Evolutionary conservation across 2,888 invertebrate species (phyloP).

Genomic region (Uropetala carovei): DNA sequence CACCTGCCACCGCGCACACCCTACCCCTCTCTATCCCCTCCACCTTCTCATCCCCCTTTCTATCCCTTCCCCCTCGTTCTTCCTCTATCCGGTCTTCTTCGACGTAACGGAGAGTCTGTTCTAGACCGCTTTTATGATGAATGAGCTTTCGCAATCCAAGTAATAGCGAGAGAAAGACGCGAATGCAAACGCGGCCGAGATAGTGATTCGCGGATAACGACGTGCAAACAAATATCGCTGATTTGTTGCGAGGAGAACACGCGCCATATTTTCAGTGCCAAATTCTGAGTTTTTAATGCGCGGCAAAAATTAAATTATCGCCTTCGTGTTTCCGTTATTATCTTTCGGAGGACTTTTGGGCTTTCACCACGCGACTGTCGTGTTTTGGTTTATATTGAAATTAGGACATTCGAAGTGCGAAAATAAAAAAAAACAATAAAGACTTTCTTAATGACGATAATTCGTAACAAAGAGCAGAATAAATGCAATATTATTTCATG

Average conservation of each 20-base stretch:
- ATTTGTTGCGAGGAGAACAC: neutral
- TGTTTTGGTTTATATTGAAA: too few species aligned
- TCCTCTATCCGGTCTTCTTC: neutral
- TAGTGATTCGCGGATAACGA: neutral
- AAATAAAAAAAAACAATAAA: too few species aligned
- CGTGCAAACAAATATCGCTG: neutral
- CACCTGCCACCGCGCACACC: neutral
- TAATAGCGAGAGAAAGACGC: neutral
- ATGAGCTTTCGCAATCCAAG: slow-evolving; percentile 16
- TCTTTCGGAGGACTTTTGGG: too few species aligned
- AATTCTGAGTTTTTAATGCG: too few species aligned
- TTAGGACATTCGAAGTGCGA: too few species aligned
- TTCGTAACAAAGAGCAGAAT: too few species aligned
- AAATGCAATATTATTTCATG: too few species aligned
- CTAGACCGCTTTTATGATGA: neutral
- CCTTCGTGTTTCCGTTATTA: too few species aligned
- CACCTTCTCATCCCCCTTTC: neutral
- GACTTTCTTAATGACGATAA: too few species aligned
- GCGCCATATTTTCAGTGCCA: neutral
- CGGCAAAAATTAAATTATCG: too few species aligned
- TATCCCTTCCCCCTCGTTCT: neutral
- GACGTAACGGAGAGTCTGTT: neutral
- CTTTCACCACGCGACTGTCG: too few species aligned
- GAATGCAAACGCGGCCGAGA: neutral
- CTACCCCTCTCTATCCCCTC: neutral